Percentiles rank a stretch among this genome's conserved stretches.
phyloP scores from a whole-genome alignment of 2,113 vertebrate species.

The Ginglymostoma cirratum region DNA sequence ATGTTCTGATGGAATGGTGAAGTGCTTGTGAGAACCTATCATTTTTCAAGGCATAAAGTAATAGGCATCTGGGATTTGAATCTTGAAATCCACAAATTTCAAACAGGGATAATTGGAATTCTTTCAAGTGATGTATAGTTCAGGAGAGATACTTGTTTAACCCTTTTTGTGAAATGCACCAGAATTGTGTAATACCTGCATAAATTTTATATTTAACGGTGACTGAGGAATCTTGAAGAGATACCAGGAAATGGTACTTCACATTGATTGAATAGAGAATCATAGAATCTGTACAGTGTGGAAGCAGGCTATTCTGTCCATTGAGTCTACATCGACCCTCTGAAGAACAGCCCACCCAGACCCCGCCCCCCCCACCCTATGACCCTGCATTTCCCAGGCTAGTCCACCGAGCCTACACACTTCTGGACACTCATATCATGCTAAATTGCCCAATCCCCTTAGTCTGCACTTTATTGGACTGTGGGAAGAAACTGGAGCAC shows the following conservation, averaged over 20 bases:
- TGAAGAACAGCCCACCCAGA: too few relatives aligned
- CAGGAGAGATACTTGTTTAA: neutral
- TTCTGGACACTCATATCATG: too few relatives aligned
- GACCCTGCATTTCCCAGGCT: too few relatives aligned
- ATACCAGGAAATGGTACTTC: neutral
- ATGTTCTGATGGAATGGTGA: neutral
- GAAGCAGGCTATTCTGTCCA: too few relatives aligned
- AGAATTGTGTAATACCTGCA: neutral
- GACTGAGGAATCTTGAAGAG: neutral
- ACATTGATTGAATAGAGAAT: neutral
- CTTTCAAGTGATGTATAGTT: slow-evolving; percentile 26
- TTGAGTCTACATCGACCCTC: too few relatives aligned
- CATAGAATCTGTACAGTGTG: too few relatives aligned
- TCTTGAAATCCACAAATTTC: slow-evolving; percentile 33
- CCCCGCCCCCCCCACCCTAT: too few relatives aligned
- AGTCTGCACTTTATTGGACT: too few relatives aligned
- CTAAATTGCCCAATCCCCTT: too few relatives aligned
- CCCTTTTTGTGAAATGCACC: neutral
- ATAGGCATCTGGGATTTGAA: neutral
- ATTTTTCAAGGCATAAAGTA: neutral
- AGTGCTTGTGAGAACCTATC: slow-evolving; percentile 13
- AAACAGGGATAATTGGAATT: slow-evolving; percentile 28
- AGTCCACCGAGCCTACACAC: too few relatives aligned
- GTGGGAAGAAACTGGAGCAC: too few relatives aligned
- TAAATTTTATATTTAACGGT: neutral